Evolutionary conservation across 2,113 vertebrate species (phyloP).

Genomic region (Anas platyrhynchos): DNA sequence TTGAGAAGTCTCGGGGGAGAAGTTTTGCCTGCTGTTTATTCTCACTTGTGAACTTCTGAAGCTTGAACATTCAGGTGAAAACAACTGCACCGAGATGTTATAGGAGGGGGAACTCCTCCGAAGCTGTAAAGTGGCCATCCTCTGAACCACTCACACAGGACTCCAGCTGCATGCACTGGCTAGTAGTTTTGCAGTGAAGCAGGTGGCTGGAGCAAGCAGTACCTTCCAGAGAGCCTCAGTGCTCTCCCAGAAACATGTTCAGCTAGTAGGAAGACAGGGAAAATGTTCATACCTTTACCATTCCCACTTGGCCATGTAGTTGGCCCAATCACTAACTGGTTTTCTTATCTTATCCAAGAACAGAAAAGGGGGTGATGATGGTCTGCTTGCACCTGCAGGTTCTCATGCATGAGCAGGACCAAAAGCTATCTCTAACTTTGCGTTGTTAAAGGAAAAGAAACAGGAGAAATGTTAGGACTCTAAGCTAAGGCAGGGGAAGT

Average conservation of each 20-base stretch:
- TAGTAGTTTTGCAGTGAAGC: not conserved
- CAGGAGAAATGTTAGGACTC: not conserved
- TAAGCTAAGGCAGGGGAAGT: too few relatives aligned
- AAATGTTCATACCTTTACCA: not conserved
- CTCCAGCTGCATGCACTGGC: fast-evolving
- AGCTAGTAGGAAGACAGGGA: not conserved
- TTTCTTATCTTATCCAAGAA: not conserved
- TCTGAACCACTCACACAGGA: not conserved
- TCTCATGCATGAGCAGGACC: not conserved
- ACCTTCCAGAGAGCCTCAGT: not conserved
- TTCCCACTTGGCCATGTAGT: not conserved
- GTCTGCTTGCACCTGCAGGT: not conserved
- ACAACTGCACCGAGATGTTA: not conserved
- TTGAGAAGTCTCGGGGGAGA: not conserved
- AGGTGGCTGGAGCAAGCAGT: not conserved
- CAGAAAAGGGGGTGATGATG: not conserved
- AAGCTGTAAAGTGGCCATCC: not conserved
- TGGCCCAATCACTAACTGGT: not conserved
- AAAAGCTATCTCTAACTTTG: not conserved
- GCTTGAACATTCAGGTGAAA: not conserved
- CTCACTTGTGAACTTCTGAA: not conserved
- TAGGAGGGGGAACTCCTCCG: not conserved
- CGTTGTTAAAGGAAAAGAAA: not conserved
- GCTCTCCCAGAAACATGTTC: not conserved
- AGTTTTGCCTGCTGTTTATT: not conserved